phyloP scores from a whole-genome alignment of 2,113 vertebrate species.

The Chrysochloris asiatica region DNA sequence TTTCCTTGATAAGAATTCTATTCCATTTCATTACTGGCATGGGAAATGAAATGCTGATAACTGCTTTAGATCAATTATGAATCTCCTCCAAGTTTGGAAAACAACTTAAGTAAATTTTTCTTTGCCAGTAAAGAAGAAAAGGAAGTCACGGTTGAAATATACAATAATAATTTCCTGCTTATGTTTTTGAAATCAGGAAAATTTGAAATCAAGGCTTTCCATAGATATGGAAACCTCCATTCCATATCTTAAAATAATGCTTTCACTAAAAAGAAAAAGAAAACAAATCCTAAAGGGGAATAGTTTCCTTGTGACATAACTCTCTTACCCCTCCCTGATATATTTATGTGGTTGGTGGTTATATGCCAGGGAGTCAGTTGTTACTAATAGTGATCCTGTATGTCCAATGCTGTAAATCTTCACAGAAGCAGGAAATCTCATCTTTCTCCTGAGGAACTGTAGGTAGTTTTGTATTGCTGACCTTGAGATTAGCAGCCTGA shows the following conservation, averaged over 20 bases:
- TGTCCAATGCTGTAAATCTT: no score
- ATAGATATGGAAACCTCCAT: background rate
- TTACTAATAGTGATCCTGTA: no score
- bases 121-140: background rate
- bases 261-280: background rate
- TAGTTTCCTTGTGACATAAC: no score
- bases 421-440: no score
- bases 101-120: constrained; percentile 5
- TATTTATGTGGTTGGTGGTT: no score
- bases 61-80: background rate
- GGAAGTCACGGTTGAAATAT: background rate
- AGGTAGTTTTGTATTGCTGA: no score
- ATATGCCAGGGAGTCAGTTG: no score
- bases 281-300: no score
- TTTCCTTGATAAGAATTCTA: background rate
- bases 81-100: background rate
- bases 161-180: background rate
- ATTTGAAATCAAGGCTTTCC: no score
- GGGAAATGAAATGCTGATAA: background rate
- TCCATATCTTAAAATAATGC: background rate
- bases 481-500: no score
- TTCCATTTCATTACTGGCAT: background rate
- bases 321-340: no score
- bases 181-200: background rate
- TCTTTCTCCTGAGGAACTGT: no score